Percentiles rank a stretch among this genome's conserved stretches.
phyloP scores from a whole-genome alignment of 2,113 vertebrate genomes.

The Sander lucioperca region DNA sequence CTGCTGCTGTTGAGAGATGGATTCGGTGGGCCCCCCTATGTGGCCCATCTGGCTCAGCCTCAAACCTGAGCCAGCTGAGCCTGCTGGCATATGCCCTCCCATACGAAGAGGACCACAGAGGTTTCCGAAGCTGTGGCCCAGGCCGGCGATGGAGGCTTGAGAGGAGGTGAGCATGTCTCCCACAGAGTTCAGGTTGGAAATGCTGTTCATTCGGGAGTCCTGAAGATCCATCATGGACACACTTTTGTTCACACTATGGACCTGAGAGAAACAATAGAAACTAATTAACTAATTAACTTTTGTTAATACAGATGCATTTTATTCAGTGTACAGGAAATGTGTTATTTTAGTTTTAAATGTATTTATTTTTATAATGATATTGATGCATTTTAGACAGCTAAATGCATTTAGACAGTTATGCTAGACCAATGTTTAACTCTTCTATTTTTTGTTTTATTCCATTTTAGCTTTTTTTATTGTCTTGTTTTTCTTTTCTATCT shows the following conservation, averaged over 20 bases:
- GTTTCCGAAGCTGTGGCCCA: conserved; percentile 88
- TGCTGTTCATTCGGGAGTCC: conserved; percentile 95
- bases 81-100: conserved; percentile 89
- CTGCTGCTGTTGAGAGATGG: conserved; percentile 92
- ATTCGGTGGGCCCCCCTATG: conserved; percentile 91
- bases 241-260: conserved; percentile 96
- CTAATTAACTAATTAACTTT: too few species aligned
- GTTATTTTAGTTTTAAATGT: background rate
- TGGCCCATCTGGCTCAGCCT: conserved; percentile 89
- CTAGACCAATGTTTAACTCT: background rate
- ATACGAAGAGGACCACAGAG: conserved; percentile 88
- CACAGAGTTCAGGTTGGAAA: conserved; percentile 93
- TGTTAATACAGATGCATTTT: background rate
- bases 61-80: conserved; percentile 90
- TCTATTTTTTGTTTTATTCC: background rate
- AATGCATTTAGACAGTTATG: background rate
- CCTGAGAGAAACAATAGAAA: conserved; percentile 69
- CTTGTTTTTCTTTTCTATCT: background rate
- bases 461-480: background rate
- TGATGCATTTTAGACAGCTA: background rate
- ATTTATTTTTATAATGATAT: background rate
- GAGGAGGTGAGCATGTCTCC: conserved; percentile 93
- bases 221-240: conserved; percentile 98
- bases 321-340: background rate
- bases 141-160: conserved; percentile 92